Percentiles rank a stretch among this genome's conserved stretches.
These are phyloP conservation scores for Ivindomyrus marchei DNA, from an alignment of 2,113 vertebrate species.

Conservation along the genomic window DNA sequence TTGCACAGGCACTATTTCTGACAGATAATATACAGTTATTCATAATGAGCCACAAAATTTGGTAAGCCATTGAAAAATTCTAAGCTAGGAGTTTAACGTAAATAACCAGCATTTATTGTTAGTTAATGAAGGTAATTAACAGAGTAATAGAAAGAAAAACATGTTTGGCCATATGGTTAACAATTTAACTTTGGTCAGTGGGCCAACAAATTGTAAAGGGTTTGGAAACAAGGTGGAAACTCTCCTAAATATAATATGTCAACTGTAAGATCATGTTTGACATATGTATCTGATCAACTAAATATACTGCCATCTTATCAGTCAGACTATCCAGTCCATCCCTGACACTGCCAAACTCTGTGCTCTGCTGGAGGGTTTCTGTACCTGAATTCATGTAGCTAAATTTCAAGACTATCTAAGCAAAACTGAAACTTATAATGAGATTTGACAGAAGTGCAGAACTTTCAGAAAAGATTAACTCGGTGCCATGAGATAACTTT, in stretches of 20 bases:
- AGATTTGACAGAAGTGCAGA: conserved; percentile 38
- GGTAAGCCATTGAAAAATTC: neutral
- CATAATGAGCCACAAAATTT: neutral
- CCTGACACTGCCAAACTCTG: neutral
- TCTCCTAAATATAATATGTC: neutral
- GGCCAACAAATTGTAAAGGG: neutral
- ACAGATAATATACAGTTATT: neutral
- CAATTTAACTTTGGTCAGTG: neutral
- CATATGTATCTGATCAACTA: neutral
- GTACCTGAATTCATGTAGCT: neutral
- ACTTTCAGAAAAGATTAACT: conserved; percentile 48
- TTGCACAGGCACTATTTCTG: too few species aligned
- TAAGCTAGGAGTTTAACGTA: neutral
- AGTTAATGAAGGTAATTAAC: neutral
- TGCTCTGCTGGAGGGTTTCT: neutral
- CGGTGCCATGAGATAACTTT: conserved; percentile 43
- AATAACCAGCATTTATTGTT: neutral
- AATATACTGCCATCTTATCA: neutral
- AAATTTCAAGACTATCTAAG: conserved; percentile 24
- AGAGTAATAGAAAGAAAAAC: neutral
- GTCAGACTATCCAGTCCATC: neutral
- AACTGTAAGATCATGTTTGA: neutral
- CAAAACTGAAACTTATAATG: conserved; percentile 44
- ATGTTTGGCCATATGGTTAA: neutral
- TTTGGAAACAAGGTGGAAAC: neutral